Evolutionary conservation across 2,888 invertebrate genomes (phyloP).

Genomic region (Leptinotarsa rubiginosa): DNA sequence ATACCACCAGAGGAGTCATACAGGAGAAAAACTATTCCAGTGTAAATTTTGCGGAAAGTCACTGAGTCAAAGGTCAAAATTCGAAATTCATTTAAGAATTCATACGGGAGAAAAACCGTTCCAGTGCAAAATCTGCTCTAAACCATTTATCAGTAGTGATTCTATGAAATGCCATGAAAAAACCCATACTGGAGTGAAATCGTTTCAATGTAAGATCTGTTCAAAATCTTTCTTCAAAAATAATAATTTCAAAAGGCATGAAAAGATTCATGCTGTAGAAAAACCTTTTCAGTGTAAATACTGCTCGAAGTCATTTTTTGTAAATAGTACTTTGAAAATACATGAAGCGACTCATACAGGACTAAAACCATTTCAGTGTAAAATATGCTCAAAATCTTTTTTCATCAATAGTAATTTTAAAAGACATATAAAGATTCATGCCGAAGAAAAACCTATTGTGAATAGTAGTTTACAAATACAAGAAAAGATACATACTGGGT

Average conservation of each 20-base stretch:
- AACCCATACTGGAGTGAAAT: background rate
- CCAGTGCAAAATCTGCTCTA: background rate
- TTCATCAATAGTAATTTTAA: too few species aligned
- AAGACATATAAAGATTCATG: too few species aligned
- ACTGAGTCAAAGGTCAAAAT: too few species aligned
- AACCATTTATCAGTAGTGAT: background rate
- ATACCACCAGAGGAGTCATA: too few species aligned
- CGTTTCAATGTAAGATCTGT: background rate
- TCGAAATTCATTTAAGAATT: background rate
- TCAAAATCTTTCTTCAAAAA: background rate
- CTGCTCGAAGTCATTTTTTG: background rate
- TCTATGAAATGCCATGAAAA: background rate
- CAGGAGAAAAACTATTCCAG: too few species aligned
- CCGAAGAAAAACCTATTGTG: too few species aligned
- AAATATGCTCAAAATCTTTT: background rate
- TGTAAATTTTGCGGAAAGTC: too few species aligned
- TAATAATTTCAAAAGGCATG: background rate
- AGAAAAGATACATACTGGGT: too few species aligned
- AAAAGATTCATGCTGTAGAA: background rate
- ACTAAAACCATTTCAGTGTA: background rate
- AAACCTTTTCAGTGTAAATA: background rate
- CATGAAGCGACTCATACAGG: background rate
- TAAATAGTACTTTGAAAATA: background rate
- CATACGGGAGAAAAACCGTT: background rate
- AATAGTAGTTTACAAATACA: too few species aligned